Percentiles rank a stretch among this genome's conserved stretches.
Evolutionary conservation across 2,888 invertebrate species (phyloP).

Genomic region (Diarsia rubi): DNA sequence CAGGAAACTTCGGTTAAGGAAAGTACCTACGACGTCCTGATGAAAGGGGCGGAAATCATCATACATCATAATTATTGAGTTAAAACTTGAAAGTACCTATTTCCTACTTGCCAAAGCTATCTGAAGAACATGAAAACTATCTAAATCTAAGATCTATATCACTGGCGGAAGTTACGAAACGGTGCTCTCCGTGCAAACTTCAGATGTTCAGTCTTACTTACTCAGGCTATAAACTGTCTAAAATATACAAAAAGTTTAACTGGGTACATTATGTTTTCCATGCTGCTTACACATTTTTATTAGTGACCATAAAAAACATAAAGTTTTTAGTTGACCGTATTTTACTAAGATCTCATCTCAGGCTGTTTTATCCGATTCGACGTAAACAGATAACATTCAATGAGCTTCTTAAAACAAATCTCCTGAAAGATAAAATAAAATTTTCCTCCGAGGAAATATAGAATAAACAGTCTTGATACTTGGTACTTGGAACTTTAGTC

Average conservation of each 20-base stretch:
- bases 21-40: conserved; percentile 4
- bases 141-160: conserved; percentile 11
- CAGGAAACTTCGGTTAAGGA: conserved; percentile 33
- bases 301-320: neutral
- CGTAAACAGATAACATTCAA: conserved; percentile 43
- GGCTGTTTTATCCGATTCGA: neutral
- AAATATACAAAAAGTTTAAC: neutral
- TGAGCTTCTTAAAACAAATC: conserved; percentile 52
- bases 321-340: conserved; percentile 1
- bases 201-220: neutral
- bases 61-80: conserved; percentile 9
- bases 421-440: conserved; percentile 49
- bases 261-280: neutral
- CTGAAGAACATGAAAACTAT: conserved; percentile 18
- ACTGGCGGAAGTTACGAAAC: neutral
- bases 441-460: conserved; percentile 45
- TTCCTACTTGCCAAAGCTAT: neutral
- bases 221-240: neutral
- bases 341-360: neutral
- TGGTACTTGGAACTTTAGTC: conserved; percentile 38
- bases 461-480: conserved; percentile 45
- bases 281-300: neutral
- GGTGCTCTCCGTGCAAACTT: neutral
- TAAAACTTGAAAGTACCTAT: conserved; percentile 5
- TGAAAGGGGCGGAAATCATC: conserved; percentile 41